Evolutionary conservation across 2,797 vertebrate species (phyloP), one percentile per base, ranked within the genome.

Genomic region (Potorous gilbertii): DNA sequence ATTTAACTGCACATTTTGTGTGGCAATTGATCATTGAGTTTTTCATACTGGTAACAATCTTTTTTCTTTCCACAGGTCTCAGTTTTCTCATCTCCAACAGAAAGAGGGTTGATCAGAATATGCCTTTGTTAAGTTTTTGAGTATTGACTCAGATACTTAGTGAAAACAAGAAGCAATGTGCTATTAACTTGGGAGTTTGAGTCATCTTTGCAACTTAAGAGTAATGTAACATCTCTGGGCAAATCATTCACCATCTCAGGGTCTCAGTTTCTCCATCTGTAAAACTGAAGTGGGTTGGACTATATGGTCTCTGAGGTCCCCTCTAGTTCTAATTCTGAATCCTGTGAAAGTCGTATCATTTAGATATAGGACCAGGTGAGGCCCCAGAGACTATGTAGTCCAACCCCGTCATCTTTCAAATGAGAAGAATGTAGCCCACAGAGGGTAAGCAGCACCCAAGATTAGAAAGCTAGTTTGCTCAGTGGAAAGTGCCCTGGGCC

Each of bases 1-100:
- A 96, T 90, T 94, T 95, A 55, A 46, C 29, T 90, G 91, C 94
- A 95, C 90, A 95, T 97, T 96, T 90, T 59, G 52, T n/a, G 87
- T 89, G 92, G 55, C 54, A 93, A 34, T 40, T 74, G 81, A 18
- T 91, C 93, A 95, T 90, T 96, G 95, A 94, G 92, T 93, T 54
- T 55, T 54, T 24, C 93, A 95, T 55, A 66, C 94, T 93, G 93
- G 1, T 87, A 91, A 52, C 16, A 50, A 13, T 92, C 94, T 57
- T 59, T 12, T 55, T 56, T 90, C n/a, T 92, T 92, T 59, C 93
- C n/a, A n/a, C 16, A 5, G 1, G 62, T 34, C 62, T 66, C 62
- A 66, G 1, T 66, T 1, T 66, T n/a, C 62, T 66, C 34, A n/a
- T 12, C 34, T 66, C 4, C 14, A 66, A 5, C 34, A 66, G 34